phyloP scores from a whole-genome alignment of 2,888 invertebrate genomes.

The Synergus itoensis region DNA sequence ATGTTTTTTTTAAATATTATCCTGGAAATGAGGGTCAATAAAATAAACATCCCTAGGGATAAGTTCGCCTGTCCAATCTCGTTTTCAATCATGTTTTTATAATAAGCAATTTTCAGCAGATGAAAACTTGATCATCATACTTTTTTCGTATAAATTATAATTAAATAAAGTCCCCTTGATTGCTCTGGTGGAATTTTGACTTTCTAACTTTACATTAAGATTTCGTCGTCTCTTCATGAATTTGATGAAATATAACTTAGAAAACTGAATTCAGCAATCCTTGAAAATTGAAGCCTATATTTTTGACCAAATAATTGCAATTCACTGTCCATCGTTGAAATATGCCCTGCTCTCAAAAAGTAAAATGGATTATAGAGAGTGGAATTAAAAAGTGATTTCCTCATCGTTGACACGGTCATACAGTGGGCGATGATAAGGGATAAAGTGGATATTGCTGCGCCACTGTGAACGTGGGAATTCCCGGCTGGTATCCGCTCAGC shows the following conservation, averaged over 20 bases:
- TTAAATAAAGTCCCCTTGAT: too few relatives aligned
- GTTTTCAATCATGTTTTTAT: too few relatives aligned
- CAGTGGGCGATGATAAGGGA: constrained; percentile 54
- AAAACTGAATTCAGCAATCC: not conserved
- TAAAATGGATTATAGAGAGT: constrained; percentile 34
- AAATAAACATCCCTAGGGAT: not conserved
- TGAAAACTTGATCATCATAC: not conserved
- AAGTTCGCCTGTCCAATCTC: not conserved
- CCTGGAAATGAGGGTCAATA: not conserved
- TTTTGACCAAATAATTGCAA: not conserved
- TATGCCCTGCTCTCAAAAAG: constrained; percentile 25
- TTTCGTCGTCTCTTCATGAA: not conserved
- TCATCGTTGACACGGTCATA: constrained; percentile 42
- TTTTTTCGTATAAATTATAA: not conserved
- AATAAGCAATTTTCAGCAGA: not conserved
- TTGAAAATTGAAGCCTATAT: not conserved
- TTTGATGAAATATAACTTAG: not conserved
- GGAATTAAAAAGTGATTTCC: constrained; percentile 40
- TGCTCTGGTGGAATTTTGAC: too few relatives aligned
- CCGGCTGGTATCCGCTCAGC: constrained; percentile 78
- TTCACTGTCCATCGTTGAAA: not conserved
- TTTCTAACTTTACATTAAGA: too few relatives aligned
- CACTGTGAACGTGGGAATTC: constrained; percentile 74
- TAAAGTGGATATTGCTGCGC: constrained; percentile 71
- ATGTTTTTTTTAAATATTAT: not conserved